A percentile compares a stretch with the other conserved stretches of the same genome.
These are phyloP conservation scores for Heliocidaris tuberculata DNA, from an alignment of 35 echinoderm and acorn worm species.

Conservation along the genomic window DNA sequence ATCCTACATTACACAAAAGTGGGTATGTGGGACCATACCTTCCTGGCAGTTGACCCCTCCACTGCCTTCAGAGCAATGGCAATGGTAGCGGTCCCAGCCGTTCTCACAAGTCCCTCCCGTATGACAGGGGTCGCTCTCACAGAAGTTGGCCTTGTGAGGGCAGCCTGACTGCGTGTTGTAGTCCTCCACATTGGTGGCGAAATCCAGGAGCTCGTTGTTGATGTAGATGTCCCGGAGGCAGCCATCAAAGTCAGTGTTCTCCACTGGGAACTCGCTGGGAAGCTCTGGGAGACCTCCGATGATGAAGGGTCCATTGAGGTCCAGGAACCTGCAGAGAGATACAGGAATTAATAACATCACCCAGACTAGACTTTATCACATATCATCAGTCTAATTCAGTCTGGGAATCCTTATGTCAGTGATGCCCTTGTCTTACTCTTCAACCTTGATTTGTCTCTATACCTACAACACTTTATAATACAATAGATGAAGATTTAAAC, in stretches of 20 bases:
- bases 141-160: constrained; percentile 73
- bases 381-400: too few relatives aligned
- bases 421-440: background rate
- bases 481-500: background rate
- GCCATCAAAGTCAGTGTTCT: constrained; percentile 78
- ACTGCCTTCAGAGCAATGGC: constrained; percentile 64
- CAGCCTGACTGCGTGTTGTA: constrained; percentile 69
- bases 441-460: background rate
- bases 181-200: constrained; percentile 81
- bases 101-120: constrained; percentile 65
- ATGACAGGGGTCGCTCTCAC: constrained; percentile 67
- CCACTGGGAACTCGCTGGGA: constrained; percentile 81
- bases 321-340: constrained; percentile 60
- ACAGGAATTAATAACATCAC: background rate
- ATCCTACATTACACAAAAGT: background rate
- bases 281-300: constrained; percentile 84
- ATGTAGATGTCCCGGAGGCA: constrained; percentile 92
- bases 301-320: constrained; percentile 85
- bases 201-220: constrained; percentile 76
- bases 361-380: background rate
- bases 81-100: constrained; percentile 82
- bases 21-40: constrained; percentile 54
- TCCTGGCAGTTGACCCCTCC: constrained; percentile 84
- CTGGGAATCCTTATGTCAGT: background rate
- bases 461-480: background rate